Conservation (phyloP, 2,113 vertebrate species). For the Leptocoma aspasia region DNA sequence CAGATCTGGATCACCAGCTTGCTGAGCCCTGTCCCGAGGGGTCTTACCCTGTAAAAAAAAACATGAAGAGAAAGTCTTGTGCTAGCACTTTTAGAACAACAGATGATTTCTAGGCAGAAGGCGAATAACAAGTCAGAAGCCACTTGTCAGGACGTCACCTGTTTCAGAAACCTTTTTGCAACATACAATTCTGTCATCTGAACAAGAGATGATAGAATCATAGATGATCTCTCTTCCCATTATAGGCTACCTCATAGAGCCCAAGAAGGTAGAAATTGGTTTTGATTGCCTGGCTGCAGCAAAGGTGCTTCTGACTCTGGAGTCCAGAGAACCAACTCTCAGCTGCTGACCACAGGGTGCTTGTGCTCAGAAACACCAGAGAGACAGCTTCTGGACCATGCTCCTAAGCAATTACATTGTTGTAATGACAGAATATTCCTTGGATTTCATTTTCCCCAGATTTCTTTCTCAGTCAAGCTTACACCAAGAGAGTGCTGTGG, state of each 20-base stretch:
- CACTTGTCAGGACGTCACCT: neutral
- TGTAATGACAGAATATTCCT: neutral
- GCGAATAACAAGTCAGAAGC: neutral
- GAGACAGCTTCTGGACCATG: neutral
- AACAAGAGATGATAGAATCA: neutral
- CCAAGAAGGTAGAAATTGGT: neutral
- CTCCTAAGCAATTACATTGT: neutral
- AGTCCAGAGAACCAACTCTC: neutral
- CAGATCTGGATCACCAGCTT: slow-evolving; percentile 87
- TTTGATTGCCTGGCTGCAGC: neutral
- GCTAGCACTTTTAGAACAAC: neutral
- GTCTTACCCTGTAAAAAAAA: slow-evolving; percentile 84
- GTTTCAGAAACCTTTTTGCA: neutral
- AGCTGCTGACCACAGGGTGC: neutral
- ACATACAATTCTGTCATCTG: neutral
- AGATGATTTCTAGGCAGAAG: neutral
- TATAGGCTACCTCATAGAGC: neutral
- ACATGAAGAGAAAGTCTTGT: neutral
- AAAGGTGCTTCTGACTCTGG: neutral
- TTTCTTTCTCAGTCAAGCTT: neutral
- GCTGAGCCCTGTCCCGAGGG: slow-evolving; percentile 85
- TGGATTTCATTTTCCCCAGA: neutral
- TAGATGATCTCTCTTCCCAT: neutral
- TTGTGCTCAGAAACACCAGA: neutral
- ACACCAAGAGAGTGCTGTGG: neutral